Conservation (phyloP, 2,113 vertebrate genomes). For the Callaeas wilsoni region DNA sequence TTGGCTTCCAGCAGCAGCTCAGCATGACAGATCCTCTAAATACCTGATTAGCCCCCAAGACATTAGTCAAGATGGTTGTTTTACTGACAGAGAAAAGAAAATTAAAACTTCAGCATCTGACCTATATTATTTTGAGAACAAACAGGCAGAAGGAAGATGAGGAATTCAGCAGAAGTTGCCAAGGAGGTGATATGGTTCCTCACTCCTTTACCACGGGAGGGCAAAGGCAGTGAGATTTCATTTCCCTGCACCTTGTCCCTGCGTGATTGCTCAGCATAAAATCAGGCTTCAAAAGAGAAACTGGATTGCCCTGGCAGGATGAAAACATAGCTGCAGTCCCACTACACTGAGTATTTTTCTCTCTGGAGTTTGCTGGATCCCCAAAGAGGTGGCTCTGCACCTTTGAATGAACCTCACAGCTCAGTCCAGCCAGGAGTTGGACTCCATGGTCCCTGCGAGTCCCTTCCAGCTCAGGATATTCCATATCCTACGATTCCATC, state of each 20-base stretch:
- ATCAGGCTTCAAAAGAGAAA: not conserved
- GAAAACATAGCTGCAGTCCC: not conserved
- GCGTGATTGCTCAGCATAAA: not conserved
- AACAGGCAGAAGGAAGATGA: not conserved
- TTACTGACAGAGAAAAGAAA: not conserved
- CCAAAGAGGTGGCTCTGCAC: not conserved
- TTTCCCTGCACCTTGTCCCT: not conserved
- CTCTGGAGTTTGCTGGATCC: not conserved
- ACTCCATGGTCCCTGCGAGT: not conserved
- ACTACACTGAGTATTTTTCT: not conserved
- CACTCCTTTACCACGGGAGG: not conserved
- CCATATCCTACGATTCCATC: not conserved
- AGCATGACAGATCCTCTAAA: not conserved
- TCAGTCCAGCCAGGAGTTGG: not conserved
- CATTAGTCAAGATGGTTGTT: not conserved
- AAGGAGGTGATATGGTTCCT: not conserved
- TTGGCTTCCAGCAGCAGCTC: slow-evolving; percentile 24
- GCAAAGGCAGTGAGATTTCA: not conserved
- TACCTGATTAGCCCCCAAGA: slow-evolving; percentile 12
- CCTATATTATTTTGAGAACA: not conserved
- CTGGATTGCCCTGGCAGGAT: not conserved
- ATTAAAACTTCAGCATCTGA: not conserved
- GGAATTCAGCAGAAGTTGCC: not conserved
- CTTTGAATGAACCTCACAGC: not conserved
- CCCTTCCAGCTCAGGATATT: not conserved